Conservation (phyloP, 2,888 invertebrate species). For the Lasioglossum pauxillum region DNA sequence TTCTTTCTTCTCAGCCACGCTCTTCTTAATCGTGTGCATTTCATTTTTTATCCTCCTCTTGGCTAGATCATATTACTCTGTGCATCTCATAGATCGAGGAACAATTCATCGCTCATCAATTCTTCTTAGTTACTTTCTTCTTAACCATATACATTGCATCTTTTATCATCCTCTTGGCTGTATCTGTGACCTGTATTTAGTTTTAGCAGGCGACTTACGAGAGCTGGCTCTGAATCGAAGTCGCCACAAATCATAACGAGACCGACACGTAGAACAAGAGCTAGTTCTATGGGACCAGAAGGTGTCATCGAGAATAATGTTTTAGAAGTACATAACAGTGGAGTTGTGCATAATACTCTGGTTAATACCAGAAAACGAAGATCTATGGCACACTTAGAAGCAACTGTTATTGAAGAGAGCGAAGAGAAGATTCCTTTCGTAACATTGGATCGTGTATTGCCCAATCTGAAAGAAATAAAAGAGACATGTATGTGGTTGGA, state of each 20-base stretch:
- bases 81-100: no score
- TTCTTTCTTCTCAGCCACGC: no score
- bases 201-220: slow-evolving; percentile 44
- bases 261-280: slow-evolving; percentile 75
- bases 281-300: slow-evolving; percentile 76
- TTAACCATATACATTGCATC: no score
- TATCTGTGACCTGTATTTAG: no score
- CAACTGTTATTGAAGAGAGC: slow-evolving; percentile 72
- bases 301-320: slow-evolving; percentile 27
- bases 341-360: slow-evolving; percentile 41
- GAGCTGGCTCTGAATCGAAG: slow-evolving; percentile 79
- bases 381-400: slow-evolving; percentile 68
- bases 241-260: slow-evolving; percentile 66
- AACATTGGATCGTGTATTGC: slow-evolving; percentile 40
- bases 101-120: no score
- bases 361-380: slow-evolving; percentile 66
- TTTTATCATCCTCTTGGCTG: no score
- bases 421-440: slow-evolving; percentile 45
- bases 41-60: no score
- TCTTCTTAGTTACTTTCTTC: no score
- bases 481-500: slow-evolving; percentile 26
- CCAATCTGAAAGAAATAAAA: slow-evolving; percentile 31
- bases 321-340: neutral
- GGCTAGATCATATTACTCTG: no score
- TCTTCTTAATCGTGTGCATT: no score